Evolutionary conservation across 2,797 vertebrate genomes (phyloP).

Genomic region (Crax fasciolata): DNA sequence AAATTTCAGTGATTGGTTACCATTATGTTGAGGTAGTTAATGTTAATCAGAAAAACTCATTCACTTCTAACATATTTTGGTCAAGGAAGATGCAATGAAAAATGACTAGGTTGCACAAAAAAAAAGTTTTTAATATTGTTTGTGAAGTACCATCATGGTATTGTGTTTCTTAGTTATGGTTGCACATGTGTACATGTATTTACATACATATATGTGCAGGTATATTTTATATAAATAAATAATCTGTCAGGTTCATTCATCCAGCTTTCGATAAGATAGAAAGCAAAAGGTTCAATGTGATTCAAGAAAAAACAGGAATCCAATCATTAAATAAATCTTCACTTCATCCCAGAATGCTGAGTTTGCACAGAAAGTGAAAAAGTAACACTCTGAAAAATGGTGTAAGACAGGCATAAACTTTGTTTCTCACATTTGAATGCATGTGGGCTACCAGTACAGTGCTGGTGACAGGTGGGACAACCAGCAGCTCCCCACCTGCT

Average conservation of each 20-base stretch:
- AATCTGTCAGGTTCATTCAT: not conserved
- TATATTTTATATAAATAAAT: not conserved
- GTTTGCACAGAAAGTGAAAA: not conserved
- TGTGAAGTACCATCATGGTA: not conserved
- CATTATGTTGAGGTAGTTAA: not conserved
- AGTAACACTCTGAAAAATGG: not conserved
- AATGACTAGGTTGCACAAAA: not conserved
- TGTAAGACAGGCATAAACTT: not conserved
- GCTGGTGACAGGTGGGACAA: constrained; percentile 69
- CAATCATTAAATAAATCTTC: not conserved
- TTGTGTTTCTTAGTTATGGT: not conserved
- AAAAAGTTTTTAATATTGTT: not conserved
- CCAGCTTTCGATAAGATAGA: not conserved
- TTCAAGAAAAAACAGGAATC: not conserved
- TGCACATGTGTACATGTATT: not conserved
- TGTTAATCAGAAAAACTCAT: not conserved
- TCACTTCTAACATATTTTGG: not conserved
- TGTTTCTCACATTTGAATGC: constrained; percentile 3
- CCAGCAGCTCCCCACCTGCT: constrained; percentile 87
- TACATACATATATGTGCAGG: not conserved
- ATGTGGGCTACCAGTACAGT: constrained; percentile 43
- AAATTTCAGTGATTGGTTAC: not conserved
- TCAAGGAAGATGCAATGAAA: not conserved
- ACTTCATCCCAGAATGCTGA: not conserved
- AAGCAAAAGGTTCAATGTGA: not conserved